Percentiles rank a stretch among this genome's conserved stretches.
phyloP scores from a whole-genome alignment of 1,140 invertebrate species.

The Brachionus rotundiformis region DNA sequence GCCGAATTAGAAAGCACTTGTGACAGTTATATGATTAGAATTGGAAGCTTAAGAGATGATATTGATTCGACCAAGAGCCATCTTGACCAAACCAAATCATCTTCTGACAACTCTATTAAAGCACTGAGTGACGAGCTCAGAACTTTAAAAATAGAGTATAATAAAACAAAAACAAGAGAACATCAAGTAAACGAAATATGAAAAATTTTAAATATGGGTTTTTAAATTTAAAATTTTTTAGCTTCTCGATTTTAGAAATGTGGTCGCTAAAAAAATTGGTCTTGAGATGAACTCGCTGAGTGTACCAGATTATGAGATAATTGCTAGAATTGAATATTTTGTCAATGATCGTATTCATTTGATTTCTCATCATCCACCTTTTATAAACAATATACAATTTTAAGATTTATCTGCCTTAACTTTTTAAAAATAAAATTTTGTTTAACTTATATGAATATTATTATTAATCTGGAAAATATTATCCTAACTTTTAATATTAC shows the following conservation, averaged over 20 bases:
- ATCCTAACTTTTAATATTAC: too few relatives aligned
- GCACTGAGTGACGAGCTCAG: slow-evolving; percentile 61
- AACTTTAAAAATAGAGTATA: slow-evolving; percentile 60
- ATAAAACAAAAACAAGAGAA: slow-evolving; percentile 60
- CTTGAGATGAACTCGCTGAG: slow-evolving; percentile 62
- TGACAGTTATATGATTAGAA: slow-evolving; percentile 59
- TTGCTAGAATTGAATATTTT: slow-evolving; percentile 59
- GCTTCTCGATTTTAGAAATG: slow-evolving; percentile 62
- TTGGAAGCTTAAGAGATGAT: slow-evolving; percentile 57
- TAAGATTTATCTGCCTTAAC: not conserved
- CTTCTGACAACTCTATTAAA: slow-evolving; percentile 61
- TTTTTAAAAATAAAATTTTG: not conserved
- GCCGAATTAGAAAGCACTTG: slow-evolving; percentile 60
- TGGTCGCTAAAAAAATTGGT: slow-evolving; percentile 62
- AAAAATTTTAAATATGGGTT: not conserved
- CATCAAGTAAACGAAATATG: slow-evolving; percentile 57
- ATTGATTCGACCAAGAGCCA: slow-evolving; percentile 55
- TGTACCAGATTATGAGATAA: slow-evolving; percentile 64
- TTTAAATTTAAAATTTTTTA: slow-evolving; percentile 52
- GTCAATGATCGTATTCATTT: slow-evolving; percentile 20
- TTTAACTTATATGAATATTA: not conserved
- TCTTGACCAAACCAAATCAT: slow-evolving; percentile 56
- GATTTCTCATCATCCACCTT: not conserved
- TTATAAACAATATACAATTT: slow-evolving; percentile 23
- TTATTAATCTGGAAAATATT: not conserved